Percentiles rank a stretch among this genome's conserved stretches.
Evolutionary conservation across 2,113 vertebrate species (phyloP).

Genomic region (Prionailurus viverrinus): DNA sequence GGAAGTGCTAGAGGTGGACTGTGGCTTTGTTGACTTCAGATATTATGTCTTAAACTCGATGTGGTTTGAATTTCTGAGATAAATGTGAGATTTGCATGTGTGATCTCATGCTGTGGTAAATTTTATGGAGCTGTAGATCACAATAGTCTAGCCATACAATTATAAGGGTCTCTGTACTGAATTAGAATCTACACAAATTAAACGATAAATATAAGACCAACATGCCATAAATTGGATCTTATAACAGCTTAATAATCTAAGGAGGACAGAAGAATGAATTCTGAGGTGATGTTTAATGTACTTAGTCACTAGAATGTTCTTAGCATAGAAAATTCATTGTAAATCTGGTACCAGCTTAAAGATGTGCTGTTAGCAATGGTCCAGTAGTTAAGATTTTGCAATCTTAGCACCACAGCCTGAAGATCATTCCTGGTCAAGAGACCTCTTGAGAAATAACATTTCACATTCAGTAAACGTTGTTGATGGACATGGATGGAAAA

Average conservation of each 20-base stretch:
- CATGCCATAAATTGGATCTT: conserved; percentile 23
- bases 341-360: conserved; percentile 28
- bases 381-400: background rate
- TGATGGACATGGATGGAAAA: background rate
- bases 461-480: background rate
- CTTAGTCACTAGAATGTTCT: conserved; percentile 41
- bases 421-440: background rate
- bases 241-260: conserved; percentile 39
- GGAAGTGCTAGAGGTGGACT: conserved; percentile 43
- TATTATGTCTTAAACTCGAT: conserved; percentile 30
- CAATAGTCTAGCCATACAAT: conserved; percentile 47
- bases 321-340: background rate
- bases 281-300: background rate
- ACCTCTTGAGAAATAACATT: background rate
- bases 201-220: conserved; percentile 51
- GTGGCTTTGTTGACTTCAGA: conserved; percentile 62
- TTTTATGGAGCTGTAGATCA: conserved; percentile 64
- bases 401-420: background rate
- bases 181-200: conserved; percentile 64
- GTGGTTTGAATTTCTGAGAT: conserved; percentile 58
- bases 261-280: conserved; percentile 46
- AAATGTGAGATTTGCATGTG: conserved; percentile 30
- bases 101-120: background rate
- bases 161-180: conserved; percentile 12
- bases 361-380: background rate